Evolutionary conservation across 2,888 invertebrate genomes (phyloP), one percentile per base, ranked within the genome.

Genomic region (Gerris lacustris): DNA sequence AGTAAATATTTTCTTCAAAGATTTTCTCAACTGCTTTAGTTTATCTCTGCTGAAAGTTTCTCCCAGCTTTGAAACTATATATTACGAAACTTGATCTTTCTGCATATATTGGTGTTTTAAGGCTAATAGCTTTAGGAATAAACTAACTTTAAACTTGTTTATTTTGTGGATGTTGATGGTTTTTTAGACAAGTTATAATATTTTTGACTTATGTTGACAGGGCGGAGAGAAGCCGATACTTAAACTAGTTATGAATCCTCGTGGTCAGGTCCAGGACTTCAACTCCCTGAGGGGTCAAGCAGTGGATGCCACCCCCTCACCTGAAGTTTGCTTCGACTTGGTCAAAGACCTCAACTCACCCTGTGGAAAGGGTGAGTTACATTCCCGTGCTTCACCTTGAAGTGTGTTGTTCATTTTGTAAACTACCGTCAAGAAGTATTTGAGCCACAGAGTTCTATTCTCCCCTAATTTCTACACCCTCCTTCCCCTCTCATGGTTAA

Each of bases 281-380:
- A 84, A 85, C 75, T 85, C 86, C 67, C 82, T 88, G 67, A 85
- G 86, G 75, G 86, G 86, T 72, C 83, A 86, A 76, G 86, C 85
- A 76, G 83, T 86, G 66, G 87, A 88, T 80, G 86, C 83, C 67
- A 85, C 87, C n/a, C 73, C 73, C n/a, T 88, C 88, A 68, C 90
- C 89, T 5, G 88, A 89, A 77, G 85, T 88, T 74, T 87, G 89
- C 77, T 88, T 90, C 77, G 89, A 88, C 80, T 85, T 92, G 75
- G 91, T 91, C 69, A 86, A 87, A 73, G 92, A 91, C 78, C 82
- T 92, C 72, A 89, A 91, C 79, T 86, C 88, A 74, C 88, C 89
- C 71, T 88, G 86, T 80, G 91, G 91, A 79, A 88, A 88, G 83
- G 92, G 89, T 88, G 81, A 31, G 31, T 4, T 31, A 31, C 4